Evolutionary conservation across 2,113 vertebrate species (phyloP).

Genomic region (Ranitomeya variabilis): DNA sequence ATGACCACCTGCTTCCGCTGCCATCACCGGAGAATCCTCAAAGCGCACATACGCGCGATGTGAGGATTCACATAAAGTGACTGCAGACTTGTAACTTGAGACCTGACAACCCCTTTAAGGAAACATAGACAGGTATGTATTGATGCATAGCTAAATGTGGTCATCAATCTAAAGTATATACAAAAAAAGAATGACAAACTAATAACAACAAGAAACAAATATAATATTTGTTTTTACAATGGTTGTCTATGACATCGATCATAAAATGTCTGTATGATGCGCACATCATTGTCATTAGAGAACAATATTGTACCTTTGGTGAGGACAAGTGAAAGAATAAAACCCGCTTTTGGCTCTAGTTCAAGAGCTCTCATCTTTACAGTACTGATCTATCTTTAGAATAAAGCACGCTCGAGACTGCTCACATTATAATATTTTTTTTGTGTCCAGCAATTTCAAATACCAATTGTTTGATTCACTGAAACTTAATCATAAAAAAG

Average conservation of each 20-base stretch:
- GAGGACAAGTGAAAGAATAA: not conserved
- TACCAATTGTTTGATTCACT: constrained; percentile 5
- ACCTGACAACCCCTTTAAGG: not conserved
- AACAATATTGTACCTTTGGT: not conserved
- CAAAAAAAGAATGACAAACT: not conserved
- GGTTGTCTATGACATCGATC: not conserved
- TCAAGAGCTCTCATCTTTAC: not conserved
- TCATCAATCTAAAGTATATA: not conserved
- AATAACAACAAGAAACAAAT: not conserved
- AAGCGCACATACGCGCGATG: too few relatives aligned
- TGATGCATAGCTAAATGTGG: not conserved
- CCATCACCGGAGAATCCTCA: too few relatives aligned
- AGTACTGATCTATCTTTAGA: not conserved
- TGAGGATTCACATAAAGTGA: too few relatives aligned
- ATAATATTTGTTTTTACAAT: not conserved
- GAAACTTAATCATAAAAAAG: not conserved
- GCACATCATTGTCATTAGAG: not conserved
- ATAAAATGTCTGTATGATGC: not conserved
- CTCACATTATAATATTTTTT: not conserved
- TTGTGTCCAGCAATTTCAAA: not conserved
- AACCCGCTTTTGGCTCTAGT: not conserved
- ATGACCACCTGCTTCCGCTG: too few relatives aligned
- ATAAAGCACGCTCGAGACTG: not conserved
- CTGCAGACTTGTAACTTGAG: too few relatives aligned
- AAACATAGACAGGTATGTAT: not conserved